phyloP scores from a whole-genome alignment of 2,888 invertebrate genomes.

The Electrophaes corylata region DNA sequence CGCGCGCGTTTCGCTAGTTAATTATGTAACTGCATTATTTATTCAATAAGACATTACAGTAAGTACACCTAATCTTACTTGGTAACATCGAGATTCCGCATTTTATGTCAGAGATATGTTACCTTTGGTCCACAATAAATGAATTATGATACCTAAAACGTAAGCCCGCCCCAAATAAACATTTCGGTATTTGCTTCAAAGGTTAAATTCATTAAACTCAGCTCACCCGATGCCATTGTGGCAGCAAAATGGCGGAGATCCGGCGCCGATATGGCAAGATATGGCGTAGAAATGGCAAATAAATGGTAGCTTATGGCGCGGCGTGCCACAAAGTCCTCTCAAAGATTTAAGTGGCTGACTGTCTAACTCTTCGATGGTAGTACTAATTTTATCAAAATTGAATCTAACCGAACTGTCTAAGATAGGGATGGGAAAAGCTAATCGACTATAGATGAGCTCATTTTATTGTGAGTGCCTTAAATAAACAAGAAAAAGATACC shows the following conservation, averaged over 20 bases:
- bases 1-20: no score
- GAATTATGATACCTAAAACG: no score
- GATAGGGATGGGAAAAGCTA: slow-evolving; percentile 25
- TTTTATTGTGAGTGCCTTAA: no score
- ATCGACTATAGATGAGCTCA: no score
- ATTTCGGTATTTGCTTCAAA: not conserved
- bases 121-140: no score
- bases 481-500: no score
- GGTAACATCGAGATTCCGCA: no score
- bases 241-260: slow-evolving; percentile 16
- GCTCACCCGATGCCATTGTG: slow-evolving; percentile 19
- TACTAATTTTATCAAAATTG: slow-evolving; percentile 44
- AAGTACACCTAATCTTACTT: no score
- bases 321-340: slow-evolving; percentile 27
- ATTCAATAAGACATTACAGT: no score
- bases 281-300: slow-evolving; percentile 24
- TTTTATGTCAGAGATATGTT: no score
- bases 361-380: slow-evolving; percentile 22
- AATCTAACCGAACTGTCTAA: slow-evolving; percentile 36
- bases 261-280: slow-evolving; percentile 13
- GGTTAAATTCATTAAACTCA: slow-evolving; percentile 19
- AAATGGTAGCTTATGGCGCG: slow-evolving; percentile 28
- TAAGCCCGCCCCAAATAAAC: no score
- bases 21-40: no score
- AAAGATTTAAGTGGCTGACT: slow-evolving; percentile 29